Percentiles rank a stretch among this genome's conserved stretches.
Conservation (phyloP, 2,113 vertebrate genomes). For the Mobula birostris region DNA sequence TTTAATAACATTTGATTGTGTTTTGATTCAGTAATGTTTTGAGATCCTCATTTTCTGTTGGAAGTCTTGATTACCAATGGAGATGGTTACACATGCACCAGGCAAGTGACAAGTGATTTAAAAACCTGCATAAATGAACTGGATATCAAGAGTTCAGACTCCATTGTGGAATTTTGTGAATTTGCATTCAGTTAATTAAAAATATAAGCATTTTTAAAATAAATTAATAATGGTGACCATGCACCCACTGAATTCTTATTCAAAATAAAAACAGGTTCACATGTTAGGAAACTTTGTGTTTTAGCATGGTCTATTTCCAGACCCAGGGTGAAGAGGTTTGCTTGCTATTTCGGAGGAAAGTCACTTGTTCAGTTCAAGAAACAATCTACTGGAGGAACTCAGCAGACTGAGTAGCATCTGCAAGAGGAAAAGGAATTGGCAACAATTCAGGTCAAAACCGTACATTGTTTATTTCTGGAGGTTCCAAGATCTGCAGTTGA, state of each 20-base stretch:
- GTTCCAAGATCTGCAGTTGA: too few species aligned
- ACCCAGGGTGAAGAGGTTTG: too few species aligned
- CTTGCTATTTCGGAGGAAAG: too few species aligned
- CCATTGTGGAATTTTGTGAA: background rate
- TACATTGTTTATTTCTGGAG: too few species aligned
- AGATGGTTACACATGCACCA: background rate
- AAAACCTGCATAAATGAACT: background rate
- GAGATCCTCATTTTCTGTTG: background rate
- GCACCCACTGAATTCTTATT: background rate
- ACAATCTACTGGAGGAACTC: too few species aligned
- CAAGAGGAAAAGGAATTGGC: too few species aligned
- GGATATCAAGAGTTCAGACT: background rate
- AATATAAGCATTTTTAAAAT: background rate
- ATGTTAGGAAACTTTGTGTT: background rate
- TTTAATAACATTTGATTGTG: slow-evolving; percentile 52
- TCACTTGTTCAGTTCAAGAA: too few species aligned
- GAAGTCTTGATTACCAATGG: background rate
- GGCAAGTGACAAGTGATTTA: background rate
- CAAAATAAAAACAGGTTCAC: background rate
- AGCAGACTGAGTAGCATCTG: too few species aligned
- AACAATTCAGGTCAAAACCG: too few species aligned
- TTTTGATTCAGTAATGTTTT: background rate
- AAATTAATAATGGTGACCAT: background rate
- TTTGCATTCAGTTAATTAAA: background rate
- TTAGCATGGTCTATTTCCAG: too few species aligned